These are phyloP conservation scores for Ornithorhynchus anatinus DNA, from an alignment of 2,113 vertebrate genomes.

Conservation along the genomic window DNA sequence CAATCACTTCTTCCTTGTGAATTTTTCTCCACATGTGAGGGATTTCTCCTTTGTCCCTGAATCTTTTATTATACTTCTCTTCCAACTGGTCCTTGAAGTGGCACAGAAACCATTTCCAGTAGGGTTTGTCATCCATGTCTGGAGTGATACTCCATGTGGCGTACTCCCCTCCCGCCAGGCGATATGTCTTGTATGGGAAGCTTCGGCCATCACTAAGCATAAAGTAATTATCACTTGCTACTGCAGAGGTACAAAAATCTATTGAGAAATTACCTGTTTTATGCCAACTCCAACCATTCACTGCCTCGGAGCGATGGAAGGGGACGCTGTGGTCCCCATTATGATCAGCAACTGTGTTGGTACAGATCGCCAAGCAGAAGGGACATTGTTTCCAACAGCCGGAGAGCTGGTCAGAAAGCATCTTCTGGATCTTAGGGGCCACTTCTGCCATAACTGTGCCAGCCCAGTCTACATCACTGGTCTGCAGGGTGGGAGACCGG, in stretches of 20 bases:
- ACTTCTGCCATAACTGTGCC: neutral
- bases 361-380: slow-evolving; percentile 66
- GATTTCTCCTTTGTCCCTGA: slow-evolving; percentile 44
- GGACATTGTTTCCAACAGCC: slow-evolving; percentile 68
- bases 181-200: slow-evolving; percentile 49
- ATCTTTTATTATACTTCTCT: neutral
- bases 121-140: slow-evolving; percentile 53
- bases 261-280: neutral
- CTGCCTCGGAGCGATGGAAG: slow-evolving; percentile 30
- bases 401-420: slow-evolving; percentile 52
- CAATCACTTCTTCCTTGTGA: slow-evolving; percentile 41
- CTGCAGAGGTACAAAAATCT: slow-evolving; percentile 42
- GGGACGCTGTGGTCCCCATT: slow-evolving; percentile 46
- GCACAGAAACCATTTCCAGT: slow-evolving; percentile 80
- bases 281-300: accelerated
- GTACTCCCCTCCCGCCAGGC: slow-evolving; percentile 29
- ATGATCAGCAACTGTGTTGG: slow-evolving; percentile 52
- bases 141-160: slow-evolving; percentile 64
- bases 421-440: slow-evolving; percentile 13
- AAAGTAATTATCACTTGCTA: neutral
- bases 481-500: neutral
- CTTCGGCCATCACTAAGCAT: accelerated
- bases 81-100: slow-evolving; percentile 68
- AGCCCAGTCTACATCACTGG: neutral
- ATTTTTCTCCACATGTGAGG: slow-evolving; percentile 14